These are phyloP conservation scores for Lasius platythorax DNA, from an alignment of 2,888 invertebrate species.

Conservation along the genomic window DNA sequence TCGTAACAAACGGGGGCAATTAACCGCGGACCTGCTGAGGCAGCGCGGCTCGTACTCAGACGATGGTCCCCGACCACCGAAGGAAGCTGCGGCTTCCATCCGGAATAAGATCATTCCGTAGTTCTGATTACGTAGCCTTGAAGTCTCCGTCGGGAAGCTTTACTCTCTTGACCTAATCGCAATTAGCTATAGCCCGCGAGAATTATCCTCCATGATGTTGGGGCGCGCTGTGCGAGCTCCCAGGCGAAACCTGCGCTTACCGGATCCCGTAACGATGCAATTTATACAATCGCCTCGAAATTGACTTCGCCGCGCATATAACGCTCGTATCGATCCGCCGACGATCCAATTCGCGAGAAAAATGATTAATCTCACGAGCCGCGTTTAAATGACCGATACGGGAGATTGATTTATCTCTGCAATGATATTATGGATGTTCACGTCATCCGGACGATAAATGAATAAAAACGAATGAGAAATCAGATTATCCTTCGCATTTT, in stretches of 20 bases:
- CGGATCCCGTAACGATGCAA: constrained; percentile 28
- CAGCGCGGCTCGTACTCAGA: constrained; percentile 63
- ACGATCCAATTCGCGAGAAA: constrained; percentile 47
- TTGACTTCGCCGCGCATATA: constrained; percentile 41
- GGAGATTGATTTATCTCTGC: constrained; percentile 49
- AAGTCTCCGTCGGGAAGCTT: constrained; percentile 73
- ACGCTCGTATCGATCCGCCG: constrained; percentile 31
- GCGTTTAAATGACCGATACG: constrained; percentile 41
- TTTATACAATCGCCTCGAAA: constrained; percentile 37
- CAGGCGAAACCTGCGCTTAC: constrained; percentile 8
- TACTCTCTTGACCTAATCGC: constrained; percentile 72
- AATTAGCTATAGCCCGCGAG: constrained; percentile 77
- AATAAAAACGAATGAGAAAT: constrained; percentile 8
- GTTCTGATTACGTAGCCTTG: constrained; percentile 78
- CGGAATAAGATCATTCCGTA: constrained; percentile 79
- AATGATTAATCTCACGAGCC: constrained; percentile 51
- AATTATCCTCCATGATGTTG: constrained; percentile 63
- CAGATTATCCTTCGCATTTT: background rate
- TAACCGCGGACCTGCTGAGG: constrained; percentile 69
- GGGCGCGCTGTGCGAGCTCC: constrained; percentile 45
- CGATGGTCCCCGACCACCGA: constrained; percentile 58
- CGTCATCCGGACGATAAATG: background rate
- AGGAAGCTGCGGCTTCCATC: constrained; percentile 74
- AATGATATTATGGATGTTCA: constrained; percentile 34
- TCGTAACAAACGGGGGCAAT: constrained; percentile 74